These are phyloP conservation scores for Melanargia galathea DNA, from an alignment of 2,888 invertebrate genomes.

Conservation along the genomic window DNA sequence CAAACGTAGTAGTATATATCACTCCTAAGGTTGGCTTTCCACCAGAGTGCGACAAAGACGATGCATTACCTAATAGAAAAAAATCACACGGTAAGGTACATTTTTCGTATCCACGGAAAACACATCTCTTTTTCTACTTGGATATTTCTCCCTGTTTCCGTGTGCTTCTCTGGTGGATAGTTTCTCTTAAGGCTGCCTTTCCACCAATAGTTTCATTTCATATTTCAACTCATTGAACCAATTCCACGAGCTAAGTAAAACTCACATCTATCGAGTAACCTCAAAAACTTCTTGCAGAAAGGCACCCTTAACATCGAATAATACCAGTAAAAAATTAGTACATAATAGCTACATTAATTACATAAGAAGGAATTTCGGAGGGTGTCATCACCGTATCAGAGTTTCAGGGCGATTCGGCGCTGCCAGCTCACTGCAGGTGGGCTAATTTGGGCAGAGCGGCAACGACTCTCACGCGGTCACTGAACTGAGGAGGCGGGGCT, in stretches of 20 bases:
- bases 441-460: slow-evolving; percentile 90
- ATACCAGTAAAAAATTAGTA: slow-evolving; percentile 12
- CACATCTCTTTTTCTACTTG: too few species aligned
- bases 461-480: slow-evolving; percentile 92
- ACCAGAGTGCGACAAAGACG: background rate
- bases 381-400: background rate
- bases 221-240: too few species aligned
- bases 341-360: background rate
- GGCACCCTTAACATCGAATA: background rate
- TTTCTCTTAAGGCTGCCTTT: too few species aligned
- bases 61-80: too few species aligned
- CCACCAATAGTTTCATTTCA: too few species aligned
- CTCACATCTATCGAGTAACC: background rate
- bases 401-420: background rate
- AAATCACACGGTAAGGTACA: too few species aligned
- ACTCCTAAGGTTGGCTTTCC: background rate
- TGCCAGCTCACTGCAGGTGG: slow-evolving; percentile 63
- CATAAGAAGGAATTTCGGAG: background rate
- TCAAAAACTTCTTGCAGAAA: background rate
- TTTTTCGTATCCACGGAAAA: too few species aligned
- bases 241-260: too few species aligned
- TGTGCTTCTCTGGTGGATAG: too few species aligned
- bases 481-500: slow-evolving; percentile 95
- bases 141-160: too few species aligned
- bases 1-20: slow-evolving; percentile 4